Evolutionary conservation across 2,113 vertebrate species (phyloP).

Genomic region (Passer domesticus): DNA sequence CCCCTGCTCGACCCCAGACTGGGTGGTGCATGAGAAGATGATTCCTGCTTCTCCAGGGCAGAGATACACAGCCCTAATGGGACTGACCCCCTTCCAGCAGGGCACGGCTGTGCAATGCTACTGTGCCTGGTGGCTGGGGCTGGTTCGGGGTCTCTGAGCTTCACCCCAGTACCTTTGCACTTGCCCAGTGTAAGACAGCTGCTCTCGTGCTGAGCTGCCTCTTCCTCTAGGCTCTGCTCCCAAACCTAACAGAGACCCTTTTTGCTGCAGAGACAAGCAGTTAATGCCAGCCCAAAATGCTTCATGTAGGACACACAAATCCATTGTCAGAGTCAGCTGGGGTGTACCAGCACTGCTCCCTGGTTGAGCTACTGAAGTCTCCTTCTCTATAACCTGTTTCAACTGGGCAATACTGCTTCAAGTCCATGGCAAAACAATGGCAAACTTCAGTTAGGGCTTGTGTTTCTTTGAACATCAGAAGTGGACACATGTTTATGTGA

Average conservation of each 20-base stretch:
- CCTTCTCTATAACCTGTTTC: neutral
- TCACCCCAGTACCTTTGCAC: neutral
- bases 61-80: neutral
- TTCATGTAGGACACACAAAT: fast-evolving
- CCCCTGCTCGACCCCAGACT: neutral
- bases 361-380: neutral
- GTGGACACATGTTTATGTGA: too few relatives aligned
- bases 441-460: neutral
- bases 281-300: neutral
- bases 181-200: neutral
- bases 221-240: neutral
- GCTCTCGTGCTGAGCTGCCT: neutral
- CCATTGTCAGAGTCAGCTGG: neutral
- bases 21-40: too few relatives aligned
- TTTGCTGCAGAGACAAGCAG: neutral
- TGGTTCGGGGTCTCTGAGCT: neutral
- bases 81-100: fast-evolving
- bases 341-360: neutral
- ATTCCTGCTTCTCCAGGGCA: neutral
- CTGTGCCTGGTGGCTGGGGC: neutral
- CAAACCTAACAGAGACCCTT: neutral
- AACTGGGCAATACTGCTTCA: neutral
- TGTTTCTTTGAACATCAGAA: too few relatives aligned
- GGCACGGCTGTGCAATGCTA: neutral
- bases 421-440: neutral